Base-by-base conservation (phyloP, 1,140 invertebrate genomes). In the Thrips palmi region DNA sequence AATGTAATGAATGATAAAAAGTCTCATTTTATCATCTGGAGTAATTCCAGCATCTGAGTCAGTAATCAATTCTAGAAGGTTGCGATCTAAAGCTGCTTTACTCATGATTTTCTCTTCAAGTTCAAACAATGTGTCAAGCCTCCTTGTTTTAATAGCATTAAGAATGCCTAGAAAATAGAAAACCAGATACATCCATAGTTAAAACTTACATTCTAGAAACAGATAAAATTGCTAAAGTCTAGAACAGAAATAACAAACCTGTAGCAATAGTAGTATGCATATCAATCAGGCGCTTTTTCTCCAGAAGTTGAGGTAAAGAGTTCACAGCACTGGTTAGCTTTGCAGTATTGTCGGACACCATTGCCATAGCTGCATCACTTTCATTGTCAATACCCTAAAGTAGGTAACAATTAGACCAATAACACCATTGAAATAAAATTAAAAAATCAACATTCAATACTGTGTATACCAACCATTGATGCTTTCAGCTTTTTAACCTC, bases 261-360 rank as follows among this genome's bases (percentile, higher is more conserved):
- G 92, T 97, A 6, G 94, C 94, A 47, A 98, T 80, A 42, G 88
- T 94, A 8, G 89, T 98, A 56, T 99, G 96, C 78, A 96, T 91
- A 55, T 98, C 93, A 47, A 99, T 93, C 5, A 97, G 65, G 32
- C 88, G 64, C 57, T 99, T 99, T 63, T 87, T 93, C 60, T 98
- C 92, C 50, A 98, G 67, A 3, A 98, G 63, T 56, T 97, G 88
- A 11, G 94, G 94, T 44, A 98, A 63, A 4, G 86, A 92, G 57
- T 87, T 91, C 2, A 97, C 86, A 30, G 94, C 92, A 44, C 73
- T 87, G 4, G 89, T 96, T 11, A 99, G 65, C 46, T 82, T 77
- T 7, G 88, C 83, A 0, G 93, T 98, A 48, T 91, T 94, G 56
- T 94, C 89, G 27, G 82, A 81, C 2, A 97, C 70, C 70, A 94